Conservation (phyloP, 30 jellyfish, hydroid and myxozoan genomes). For the Turritopsis dohrnii region DNA sequence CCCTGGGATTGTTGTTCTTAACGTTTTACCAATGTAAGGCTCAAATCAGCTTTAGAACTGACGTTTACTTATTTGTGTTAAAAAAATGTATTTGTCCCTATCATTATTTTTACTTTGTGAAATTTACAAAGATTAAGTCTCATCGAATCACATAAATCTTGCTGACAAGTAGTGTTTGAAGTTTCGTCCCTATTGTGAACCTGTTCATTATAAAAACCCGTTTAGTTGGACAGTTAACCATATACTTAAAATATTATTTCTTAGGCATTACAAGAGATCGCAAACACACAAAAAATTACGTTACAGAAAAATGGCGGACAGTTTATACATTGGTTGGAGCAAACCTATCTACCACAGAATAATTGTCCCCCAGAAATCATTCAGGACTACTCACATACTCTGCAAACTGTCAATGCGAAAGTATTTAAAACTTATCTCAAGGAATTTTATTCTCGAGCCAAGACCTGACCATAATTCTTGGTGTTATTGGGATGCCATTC, state of each 20-base stretch:
- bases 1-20: too few species aligned
- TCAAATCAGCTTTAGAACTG: too few species aligned
- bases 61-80: too few species aligned
- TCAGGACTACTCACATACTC: conserved; percentile 68
- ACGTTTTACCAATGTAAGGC: too few species aligned
- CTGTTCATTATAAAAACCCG: background rate
- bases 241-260: background rate
- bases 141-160: background rate
- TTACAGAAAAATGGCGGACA: conserved; percentile 40
- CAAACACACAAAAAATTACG: conserved; percentile 28
- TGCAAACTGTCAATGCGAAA: conserved; percentile 63
- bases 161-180: background rate
- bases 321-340: conserved; percentile 49
- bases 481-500: too few species aligned
- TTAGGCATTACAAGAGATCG: conserved; percentile 54
- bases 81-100: too few species aligned
- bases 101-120: too few species aligned
- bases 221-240: background rate
- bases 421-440: conserved; percentile 48
- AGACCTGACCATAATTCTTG: conserved; percentile 38
- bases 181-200: too few species aligned
- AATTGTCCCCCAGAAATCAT: conserved; percentile 67
- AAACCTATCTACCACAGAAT: conserved; percentile 56
- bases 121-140: too few species aligned
- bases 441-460: conserved; percentile 33